Evolutionary conservation across 1,140 invertebrate species (phyloP).

Genomic region (Apis dorsata): DNA sequence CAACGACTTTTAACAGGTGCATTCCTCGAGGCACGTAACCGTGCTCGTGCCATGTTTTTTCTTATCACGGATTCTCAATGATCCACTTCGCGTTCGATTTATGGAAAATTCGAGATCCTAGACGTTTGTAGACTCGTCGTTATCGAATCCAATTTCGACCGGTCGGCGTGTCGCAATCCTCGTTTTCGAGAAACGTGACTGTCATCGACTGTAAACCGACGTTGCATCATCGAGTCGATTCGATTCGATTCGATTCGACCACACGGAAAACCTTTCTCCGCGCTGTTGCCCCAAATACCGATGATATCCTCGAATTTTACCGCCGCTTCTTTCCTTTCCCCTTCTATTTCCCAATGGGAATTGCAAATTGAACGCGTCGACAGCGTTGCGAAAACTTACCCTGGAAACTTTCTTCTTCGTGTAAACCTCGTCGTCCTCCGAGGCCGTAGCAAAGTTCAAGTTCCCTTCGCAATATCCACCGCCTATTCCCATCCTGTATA

Average conservation of each 20-base stretch:
- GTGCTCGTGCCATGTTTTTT: not conserved
- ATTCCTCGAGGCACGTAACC: not conserved
- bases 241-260: constrained; percentile 62
- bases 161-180: constrained; percentile 54
- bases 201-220: constrained; percentile 20
- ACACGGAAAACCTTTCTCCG: constrained; percentile 71
- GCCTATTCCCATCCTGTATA: constrained; percentile 77
- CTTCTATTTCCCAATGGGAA: no score
- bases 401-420: constrained; percentile 79
- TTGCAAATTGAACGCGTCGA: no score
- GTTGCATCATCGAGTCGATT: constrained; percentile 62
- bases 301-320: constrained; percentile 24
- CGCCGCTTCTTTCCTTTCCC: no score
- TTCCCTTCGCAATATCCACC: constrained; percentile 77
- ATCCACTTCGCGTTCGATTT: no score
- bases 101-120: no score
- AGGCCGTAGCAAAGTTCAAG: constrained; percentile 78
- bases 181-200: constrained; percentile 63
- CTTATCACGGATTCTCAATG: no score
- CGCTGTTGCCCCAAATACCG: constrained; percentile 62
- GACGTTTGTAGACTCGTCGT: no score
- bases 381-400: constrained; percentile 65
- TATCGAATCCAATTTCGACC: constrained; percentile 41
- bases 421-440: constrained; percentile 79
- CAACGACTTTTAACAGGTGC: constrained; percentile 27